Evolutionary conservation across 2,113 vertebrate genomes (phyloP).

Genomic region (Ellobius talpinus): DNA sequence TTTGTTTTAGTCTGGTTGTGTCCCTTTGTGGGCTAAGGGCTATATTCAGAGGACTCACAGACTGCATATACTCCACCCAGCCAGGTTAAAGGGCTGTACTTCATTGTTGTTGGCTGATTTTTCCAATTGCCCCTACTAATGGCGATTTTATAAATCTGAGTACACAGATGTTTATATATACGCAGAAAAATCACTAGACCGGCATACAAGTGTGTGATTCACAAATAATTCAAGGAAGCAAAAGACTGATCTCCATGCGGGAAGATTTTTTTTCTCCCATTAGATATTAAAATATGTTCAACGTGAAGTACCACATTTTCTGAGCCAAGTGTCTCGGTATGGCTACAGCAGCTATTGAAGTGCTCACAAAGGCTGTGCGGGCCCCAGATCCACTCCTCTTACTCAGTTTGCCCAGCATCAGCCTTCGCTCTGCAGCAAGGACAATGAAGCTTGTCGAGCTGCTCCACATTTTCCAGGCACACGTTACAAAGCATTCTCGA

Average conservation of each 20-base stretch:
- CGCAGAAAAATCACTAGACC: constrained; percentile 5
- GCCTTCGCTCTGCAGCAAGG: constrained; percentile 68
- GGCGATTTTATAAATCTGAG: constrained; percentile 36
- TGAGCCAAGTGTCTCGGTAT: accelerated
- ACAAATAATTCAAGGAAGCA: neutral
- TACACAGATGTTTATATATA: neutral
- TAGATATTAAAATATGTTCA: too few species aligned
- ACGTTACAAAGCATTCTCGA: constrained; percentile 41
- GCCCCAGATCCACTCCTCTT: neutral
- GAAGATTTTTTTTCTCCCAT: neutral
- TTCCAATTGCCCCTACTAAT: neutral
- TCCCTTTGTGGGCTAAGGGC: neutral
- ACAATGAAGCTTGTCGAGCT: constrained; percentile 58
- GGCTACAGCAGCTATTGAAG: neutral
- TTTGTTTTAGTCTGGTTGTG: neutral
- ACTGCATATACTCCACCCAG: neutral
- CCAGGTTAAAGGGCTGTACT: neutral
- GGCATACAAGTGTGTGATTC: neutral
- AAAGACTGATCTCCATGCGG: neutral
- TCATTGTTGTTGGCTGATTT: neutral
- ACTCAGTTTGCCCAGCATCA: neutral
- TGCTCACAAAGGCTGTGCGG: neutral
- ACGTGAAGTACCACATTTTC: neutral
- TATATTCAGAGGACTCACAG: too few species aligned
- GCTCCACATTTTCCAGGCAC: constrained; percentile 58